These are phyloP conservation scores for Drosophila nr. perissopoda DNA, from an alignment of 2,888 invertebrate species.

Conservation along the genomic window DNA sequence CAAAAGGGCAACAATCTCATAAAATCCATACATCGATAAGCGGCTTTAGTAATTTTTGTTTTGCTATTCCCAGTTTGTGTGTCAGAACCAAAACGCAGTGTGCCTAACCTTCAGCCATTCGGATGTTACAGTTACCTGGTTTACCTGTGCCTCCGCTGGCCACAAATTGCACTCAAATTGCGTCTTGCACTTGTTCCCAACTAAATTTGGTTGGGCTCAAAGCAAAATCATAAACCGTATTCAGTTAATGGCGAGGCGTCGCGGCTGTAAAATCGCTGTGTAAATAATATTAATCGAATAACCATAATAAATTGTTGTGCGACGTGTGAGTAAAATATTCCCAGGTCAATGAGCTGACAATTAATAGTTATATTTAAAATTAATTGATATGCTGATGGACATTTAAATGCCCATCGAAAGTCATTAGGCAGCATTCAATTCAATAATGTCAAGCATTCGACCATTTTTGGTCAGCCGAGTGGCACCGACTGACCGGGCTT, in stretches of 20 bases:
- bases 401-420: conserved; percentile 64
- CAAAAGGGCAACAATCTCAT: neutral
- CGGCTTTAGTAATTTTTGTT: conserved; percentile 80
- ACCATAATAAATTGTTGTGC: conserved; percentile 10
- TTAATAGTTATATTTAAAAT: conserved; percentile 62
- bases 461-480: conserved; percentile 69
- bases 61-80: conserved; percentile 24
- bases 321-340: conserved; percentile 44
- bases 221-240: conserved; percentile 36
- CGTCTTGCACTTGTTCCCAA: conserved; percentile 46
- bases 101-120: conserved; percentile 68
- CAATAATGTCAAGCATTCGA: conserved; percentile 72
- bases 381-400: conserved; percentile 74
- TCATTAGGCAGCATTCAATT: conserved; percentile 43
- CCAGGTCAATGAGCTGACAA: conserved; percentile 54
- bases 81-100: conserved; percentile 33
- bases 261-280: conserved; percentile 61
- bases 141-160: conserved; percentile 45
- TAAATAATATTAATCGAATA: conserved; percentile 8
- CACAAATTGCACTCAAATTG: conserved; percentile 64
- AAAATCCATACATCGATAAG: conserved; percentile 52
- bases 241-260: conserved; percentile 70
- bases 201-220: conserved; percentile 31
- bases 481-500: conserved; percentile 22
- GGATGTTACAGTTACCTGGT: conserved; percentile 71